Evolutionary conservation across 2,888 invertebrate species (phyloP).

Genomic region (Agapostemon virescens): DNA sequence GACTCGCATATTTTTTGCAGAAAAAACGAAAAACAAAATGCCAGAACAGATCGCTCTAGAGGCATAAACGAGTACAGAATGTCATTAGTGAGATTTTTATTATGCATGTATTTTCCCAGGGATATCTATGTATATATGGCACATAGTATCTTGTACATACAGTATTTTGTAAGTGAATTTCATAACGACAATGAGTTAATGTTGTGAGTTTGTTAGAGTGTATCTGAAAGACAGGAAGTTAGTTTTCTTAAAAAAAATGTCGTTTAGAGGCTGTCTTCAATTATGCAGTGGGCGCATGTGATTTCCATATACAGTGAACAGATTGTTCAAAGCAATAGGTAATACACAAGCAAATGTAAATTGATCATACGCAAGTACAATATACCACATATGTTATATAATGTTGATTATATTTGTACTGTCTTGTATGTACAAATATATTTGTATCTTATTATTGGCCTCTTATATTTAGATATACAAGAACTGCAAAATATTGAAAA

Average conservation of each 20-base stretch:
- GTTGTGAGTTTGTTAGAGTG: constrained; percentile 25
- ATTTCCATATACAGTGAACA: constrained; percentile 7
- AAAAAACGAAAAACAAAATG: constrained; percentile 79
- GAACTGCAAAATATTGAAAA: neutral
- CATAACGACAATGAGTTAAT: constrained; percentile 15
- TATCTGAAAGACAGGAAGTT: constrained; percentile 36
- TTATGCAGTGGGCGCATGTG: constrained; percentile 18
- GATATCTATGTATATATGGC: constrained; percentile 72
- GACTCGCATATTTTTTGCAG: constrained; percentile 53
- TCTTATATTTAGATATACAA: constrained; percentile 31
- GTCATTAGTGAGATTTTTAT: constrained; percentile 24
- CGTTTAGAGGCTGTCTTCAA: constrained; percentile 35
- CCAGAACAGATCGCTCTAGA: constrained; percentile 77
- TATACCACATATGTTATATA: constrained; percentile 10
- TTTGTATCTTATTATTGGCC: constrained; percentile 41
- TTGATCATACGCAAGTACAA: constrained; percentile 32
- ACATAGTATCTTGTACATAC: constrained; percentile 72
- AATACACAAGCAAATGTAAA: constrained; percentile 40
- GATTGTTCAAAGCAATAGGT: constrained; percentile 1
- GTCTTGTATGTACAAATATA: constrained; percentile 28
- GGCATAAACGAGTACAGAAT: constrained; percentile 57
- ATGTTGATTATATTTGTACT: constrained; percentile 50
- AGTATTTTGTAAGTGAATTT: constrained; percentile 61
- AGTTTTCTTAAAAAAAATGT: constrained; percentile 40
- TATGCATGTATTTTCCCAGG: constrained; percentile 22